These are phyloP conservation scores for Lepidocyrtoides sp. DNA, from an alignment of 2,888 invertebrate genomes.

Conservation along the genomic window DNA sequence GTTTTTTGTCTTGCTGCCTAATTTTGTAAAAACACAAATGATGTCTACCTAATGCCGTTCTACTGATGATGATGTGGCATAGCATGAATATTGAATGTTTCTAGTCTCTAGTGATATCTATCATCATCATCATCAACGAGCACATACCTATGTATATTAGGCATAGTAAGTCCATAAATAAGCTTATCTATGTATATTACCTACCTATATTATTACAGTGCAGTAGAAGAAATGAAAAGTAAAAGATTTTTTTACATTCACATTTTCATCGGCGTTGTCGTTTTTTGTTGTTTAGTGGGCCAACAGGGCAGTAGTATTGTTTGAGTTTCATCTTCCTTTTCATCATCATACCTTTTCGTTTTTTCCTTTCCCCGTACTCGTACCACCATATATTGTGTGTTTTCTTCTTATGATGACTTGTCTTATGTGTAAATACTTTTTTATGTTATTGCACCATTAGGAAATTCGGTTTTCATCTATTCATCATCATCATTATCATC, in stretches of 20 bases:
- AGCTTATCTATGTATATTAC: neutral
- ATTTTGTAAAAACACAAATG: neutral
- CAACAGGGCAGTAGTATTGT: conserved; percentile 71
- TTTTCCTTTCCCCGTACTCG: neutral
- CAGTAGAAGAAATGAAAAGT: conserved; percentile 45
- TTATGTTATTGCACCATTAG: neutral
- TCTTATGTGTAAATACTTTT: neutral
- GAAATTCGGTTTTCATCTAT: conserved; percentile 27
- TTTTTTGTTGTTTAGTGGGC: conserved; percentile 68
- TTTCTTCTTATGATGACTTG: too few species aligned
- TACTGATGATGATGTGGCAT: neutral
- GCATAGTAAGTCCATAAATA: neutral
- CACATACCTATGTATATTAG: too few species aligned
- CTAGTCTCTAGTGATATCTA: neutral
- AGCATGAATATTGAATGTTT: conserved; percentile 12
- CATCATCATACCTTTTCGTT: conserved; percentile 34
- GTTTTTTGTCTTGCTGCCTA: neutral
- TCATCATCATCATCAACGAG: conserved; percentile 28
- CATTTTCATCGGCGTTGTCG: conserved; percentile 44
- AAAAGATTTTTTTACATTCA: conserved; percentile 64
- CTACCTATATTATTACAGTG: neutral
- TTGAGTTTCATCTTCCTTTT: conserved; percentile 61
- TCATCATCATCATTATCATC: conserved; percentile 14
- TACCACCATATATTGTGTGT: neutral
- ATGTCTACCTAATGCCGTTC: neutral